Base-by-base conservation (phyloP, 1,140 invertebrate species). In the Drosophila miranda region DNA sequence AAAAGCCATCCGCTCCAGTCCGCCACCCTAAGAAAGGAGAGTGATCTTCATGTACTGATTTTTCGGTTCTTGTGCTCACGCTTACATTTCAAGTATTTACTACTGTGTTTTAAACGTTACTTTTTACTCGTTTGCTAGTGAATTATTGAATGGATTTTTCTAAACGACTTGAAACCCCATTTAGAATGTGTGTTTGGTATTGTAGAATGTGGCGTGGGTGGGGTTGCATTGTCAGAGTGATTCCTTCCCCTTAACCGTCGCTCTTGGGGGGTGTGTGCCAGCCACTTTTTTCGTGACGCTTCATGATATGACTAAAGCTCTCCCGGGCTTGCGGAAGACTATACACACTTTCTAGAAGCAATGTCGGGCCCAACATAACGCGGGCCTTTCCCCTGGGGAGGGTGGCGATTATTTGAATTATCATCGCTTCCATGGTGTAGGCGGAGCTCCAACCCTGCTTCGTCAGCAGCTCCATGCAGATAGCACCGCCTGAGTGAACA, bases 371-470 rank as follows among this genome's bases (percentile, higher is more conserved):
- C 8, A 99, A 99, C 91, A 99, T 96, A 84, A 99, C 99, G 54
- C 98, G 94, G 53, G 99, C 99, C 92, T 99, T 99, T 78, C 99
- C 99, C 92, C 99, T 99, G 11, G 99, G 98, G 62, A 99, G 92
- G 3, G 99, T 99, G 9, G 99, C 99, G 6, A 98, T 96, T 78
- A 99, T 99, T 93, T 99, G 99, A 94, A 99, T 98, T 79, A 99
- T 98, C 6, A 99, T 96, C 28, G 99, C 98, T 92, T 99, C 99
- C 50, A 99, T 96, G 11, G 98, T 99, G 91, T 99, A 99, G 9
- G 99, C 99, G 69, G 97, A 99, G 82, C 97, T 99, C 99, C 99
- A 99, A 56, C 99, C 99, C 92, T 99, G 98, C 92, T 99, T 99
- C n/a, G 99, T 99, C 23, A 99, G 92, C 56, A 99, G 93, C 91